Evolutionary conservation across 2,888 invertebrate species (phyloP), one percentile per base, ranked within the genome.

Genomic region (Sialis fuliginosa): DNA sequence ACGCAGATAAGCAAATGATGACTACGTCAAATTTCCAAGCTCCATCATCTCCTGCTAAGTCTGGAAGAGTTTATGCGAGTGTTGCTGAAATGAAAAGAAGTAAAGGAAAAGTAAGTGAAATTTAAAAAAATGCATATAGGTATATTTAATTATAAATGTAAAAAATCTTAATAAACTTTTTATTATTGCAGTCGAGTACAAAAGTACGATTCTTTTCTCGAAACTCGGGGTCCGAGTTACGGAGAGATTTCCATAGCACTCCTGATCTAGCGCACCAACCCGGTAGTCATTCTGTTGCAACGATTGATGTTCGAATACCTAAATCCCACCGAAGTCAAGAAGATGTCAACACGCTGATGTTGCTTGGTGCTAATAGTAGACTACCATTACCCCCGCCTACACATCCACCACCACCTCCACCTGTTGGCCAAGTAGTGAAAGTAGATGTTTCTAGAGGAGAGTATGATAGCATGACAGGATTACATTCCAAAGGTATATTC

Each of bases 21-120:
- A 81, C 79, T 66, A 81, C 77, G 52, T 80, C 84, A 33, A 78
- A 83, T 46, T 83, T 82, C 61, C 81, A 82, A 68, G 70, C 71
- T 52, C 77, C 78, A 31, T 72, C 75, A 54, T 81, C 82, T 7
- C 82, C 83, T 6, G 77, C 82, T 47, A 74, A 74, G 55, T 68
- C 76, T 44, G 69, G 69, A 34, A 68, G 81, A 50, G 90, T 91
- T 37, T 93, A 92, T 65, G 88, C 90, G 41, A 92, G 91, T 60
- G 92, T 92, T 40, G 88, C 92, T 0, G 92, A 93, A 64, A 92
- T 93, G 93, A 93, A 93, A 65, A 76, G 93, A 48, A 75, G 73
- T 53, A 82, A 84, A 63, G 81, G 74, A 54, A 82, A 79, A 72
- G 79, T 78, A 62, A 51, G 51, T 50, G 48, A 10, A 40, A 7